Conservation (phyloP, 2,888 invertebrate genomes). For the Liodrosophila aerea region DNA sequence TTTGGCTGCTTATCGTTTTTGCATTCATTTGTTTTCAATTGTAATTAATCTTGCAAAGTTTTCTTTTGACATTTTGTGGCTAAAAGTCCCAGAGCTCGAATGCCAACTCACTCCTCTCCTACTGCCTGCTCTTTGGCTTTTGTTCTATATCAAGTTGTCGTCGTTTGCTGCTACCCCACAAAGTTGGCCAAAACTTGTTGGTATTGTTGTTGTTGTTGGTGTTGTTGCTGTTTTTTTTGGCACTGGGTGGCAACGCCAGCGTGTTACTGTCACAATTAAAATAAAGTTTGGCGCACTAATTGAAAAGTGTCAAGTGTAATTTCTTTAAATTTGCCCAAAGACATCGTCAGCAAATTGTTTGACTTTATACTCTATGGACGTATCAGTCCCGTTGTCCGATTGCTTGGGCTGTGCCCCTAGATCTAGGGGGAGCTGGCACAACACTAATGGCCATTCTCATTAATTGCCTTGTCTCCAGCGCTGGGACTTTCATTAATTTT, state of each 20-base stretch:
- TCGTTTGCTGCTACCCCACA: conserved; percentile 34
- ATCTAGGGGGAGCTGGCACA: background rate
- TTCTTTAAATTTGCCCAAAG: conserved; percentile 65
- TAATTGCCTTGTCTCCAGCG: conserved; percentile 30
- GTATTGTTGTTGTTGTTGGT: conserved; percentile 17
- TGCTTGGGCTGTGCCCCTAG: too few species aligned
- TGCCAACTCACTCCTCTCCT: conserved; percentile 5
- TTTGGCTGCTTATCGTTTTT: conserved; percentile 79
- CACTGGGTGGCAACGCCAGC: conserved; percentile 47
- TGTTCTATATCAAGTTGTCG: conserved; percentile 51
- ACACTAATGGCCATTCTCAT: conserved; percentile 45
- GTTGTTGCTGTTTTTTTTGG: conserved; percentile 22
- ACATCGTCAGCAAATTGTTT: conserved; percentile 54
- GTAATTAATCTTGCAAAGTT: conserved; percentile 78
- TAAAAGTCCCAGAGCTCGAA: conserved; percentile 31
- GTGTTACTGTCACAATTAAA: conserved; percentile 79
- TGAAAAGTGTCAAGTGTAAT: conserved; percentile 76
- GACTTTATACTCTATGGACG: conserved; percentile 46
- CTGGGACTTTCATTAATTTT: conserved; percentile 23
- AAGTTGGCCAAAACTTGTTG: conserved; percentile 61
- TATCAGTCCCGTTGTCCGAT: conserved; percentile 38
- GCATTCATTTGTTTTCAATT: conserved; percentile 79
- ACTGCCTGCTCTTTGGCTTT: conserved; percentile 16
- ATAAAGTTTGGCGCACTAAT: conserved; percentile 73
- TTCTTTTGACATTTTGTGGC: conserved; percentile 75